Percentiles rank a stretch among this genome's conserved stretches.
These are phyloP conservation scores for Aleadryas rufinucha DNA, from an alignment of 2,113 vertebrate species.

Conservation along the genomic window DNA sequence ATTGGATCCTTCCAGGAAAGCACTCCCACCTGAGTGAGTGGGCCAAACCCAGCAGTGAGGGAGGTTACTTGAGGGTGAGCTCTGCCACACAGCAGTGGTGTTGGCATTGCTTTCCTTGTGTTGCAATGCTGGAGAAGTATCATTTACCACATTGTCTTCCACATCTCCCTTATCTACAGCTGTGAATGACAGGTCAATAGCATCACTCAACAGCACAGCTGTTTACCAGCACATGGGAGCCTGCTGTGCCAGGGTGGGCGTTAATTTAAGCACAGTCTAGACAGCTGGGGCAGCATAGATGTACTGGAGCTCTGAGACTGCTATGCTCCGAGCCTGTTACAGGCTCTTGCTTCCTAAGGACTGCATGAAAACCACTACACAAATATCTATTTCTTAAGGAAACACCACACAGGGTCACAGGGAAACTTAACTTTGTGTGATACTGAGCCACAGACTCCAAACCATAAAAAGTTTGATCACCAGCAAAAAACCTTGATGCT, in stretches of 20 bases:
- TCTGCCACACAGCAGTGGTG: neutral
- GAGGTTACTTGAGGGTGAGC: neutral
- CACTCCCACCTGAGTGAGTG: neutral
- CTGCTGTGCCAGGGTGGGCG: neutral
- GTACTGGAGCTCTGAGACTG: neutral
- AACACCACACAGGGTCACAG: neutral
- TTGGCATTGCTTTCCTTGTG: neutral
- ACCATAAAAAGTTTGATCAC: neutral
- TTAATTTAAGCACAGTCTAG: neutral
- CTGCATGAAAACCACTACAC: neutral
- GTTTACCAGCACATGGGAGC: neutral
- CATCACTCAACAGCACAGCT: neutral
- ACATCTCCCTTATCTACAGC: neutral
- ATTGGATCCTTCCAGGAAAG: neutral
- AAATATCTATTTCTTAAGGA: neutral
- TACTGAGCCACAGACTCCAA: neutral
- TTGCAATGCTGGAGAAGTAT: neutral
- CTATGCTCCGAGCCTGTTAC: neutral
- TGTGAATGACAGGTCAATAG: neutral
- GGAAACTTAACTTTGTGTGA: neutral
- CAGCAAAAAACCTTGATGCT: neutral
- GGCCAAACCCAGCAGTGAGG: neutral
- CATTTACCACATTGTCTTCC: neutral
- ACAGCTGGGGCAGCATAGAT: neutral
- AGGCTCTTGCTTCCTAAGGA: neutral